Conservation (phyloP, 1,140 invertebrate genomes). For the Adelges cooleyi region DNA sequence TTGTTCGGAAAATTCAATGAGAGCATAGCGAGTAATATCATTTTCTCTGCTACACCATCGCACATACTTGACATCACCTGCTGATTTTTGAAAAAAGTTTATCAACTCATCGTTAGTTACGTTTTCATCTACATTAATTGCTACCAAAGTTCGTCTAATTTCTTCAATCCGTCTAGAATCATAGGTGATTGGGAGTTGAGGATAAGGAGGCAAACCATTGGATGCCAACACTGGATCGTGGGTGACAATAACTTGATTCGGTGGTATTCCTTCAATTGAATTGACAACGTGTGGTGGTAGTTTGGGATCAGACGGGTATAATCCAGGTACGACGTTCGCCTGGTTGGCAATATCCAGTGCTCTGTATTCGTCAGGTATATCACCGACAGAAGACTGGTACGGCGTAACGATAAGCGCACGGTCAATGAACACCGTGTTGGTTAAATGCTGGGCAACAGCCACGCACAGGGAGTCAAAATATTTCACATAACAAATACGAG, state of each 20-base stretch:
- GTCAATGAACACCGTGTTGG: conserved; percentile 98
- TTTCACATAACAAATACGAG: conserved; percentile 92
- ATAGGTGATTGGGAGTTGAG: conserved; percentile 76
- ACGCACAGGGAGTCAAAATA: conserved; percentile 76
- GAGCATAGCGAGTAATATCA: conserved; percentile 61
- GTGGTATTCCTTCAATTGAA: conserved; percentile 68
- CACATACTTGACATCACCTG: conserved; percentile 92
- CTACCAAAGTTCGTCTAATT: conserved; percentile 77
- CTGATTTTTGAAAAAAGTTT: conserved; percentile 64
- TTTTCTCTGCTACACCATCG: conserved; percentile 76
- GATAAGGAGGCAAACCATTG: conserved; percentile 80
- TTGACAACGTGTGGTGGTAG: conserved; percentile 81
- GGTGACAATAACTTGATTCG: conserved; percentile 73
- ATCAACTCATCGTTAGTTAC: conserved; percentile 65
- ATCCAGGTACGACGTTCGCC: conserved; percentile 67
- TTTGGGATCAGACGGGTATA: conserved; percentile 70
- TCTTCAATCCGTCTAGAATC: conserved; percentile 91
- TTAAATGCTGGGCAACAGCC: conserved; percentile 89
- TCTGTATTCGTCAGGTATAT: conserved; percentile 89
- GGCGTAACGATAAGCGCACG: conserved; percentile 91
- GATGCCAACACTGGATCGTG: conserved; percentile 78
- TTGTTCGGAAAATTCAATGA: conserved; percentile 92
- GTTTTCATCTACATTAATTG: conserved; percentile 60
- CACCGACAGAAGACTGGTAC: conserved; percentile 59
- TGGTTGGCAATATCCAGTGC: conserved; percentile 83